A percentile compares a stretch with the other conserved stretches of the same genome.
phyloP scores from a whole-genome alignment of 23 tunicate genomes.

The Halocynthia roretzi region DNA sequence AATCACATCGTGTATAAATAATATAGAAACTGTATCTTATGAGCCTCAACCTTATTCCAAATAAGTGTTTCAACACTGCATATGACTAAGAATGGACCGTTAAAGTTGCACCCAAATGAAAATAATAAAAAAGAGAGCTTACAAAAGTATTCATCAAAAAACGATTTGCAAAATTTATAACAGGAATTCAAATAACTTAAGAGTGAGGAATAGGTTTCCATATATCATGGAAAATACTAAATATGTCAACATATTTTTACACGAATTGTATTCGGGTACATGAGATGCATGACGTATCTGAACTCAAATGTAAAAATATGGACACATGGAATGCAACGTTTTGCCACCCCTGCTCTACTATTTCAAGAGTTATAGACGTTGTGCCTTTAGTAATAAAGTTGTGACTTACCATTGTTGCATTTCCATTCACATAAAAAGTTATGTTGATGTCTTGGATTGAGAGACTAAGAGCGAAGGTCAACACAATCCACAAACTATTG shows the following conservation, averaged over 20 bases:
- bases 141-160: no score
- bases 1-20: background rate
- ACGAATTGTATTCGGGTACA: no score
- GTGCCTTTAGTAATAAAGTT: background rate
- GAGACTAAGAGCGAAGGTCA: slow-evolving; percentile 82
- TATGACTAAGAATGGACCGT: no score
- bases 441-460: slow-evolving; percentile 77
- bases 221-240: no score
- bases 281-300: no score
- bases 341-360: no score
- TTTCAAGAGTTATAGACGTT: background rate
- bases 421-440: slow-evolving; percentile 39
- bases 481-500: slow-evolving; percentile 76
- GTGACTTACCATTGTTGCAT: slow-evolving; percentile 32
- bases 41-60: background rate
- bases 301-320: no score
- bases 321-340: no score
- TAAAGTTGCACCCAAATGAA: background rate
- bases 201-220: no score
- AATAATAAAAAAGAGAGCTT: background rate
- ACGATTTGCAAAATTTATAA: no score
- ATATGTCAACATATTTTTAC: no score
- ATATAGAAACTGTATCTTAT: background rate
- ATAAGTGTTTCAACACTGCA: background rate
- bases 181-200: no score